Evolutionary conservation across 1,140 invertebrate genomes (phyloP), one percentile per base, ranked within the genome.

Genomic region (Popillia japonica): DNA sequence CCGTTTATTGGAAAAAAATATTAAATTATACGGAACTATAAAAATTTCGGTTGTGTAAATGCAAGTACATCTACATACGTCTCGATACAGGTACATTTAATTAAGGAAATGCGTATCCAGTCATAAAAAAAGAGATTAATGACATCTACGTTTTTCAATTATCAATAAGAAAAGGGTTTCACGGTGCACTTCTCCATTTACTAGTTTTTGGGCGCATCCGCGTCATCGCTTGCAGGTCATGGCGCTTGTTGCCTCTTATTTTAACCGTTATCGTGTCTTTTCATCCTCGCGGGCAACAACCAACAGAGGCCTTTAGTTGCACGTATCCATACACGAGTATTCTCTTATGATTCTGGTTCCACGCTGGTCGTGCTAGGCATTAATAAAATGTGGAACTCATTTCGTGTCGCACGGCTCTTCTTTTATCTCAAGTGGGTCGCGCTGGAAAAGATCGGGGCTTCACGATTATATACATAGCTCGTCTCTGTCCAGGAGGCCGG

Each of bases 341-440:
- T 55, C 17, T 55, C 48, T 55, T 55, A 55, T 34, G 27, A 55
- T 55, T 55, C 48, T 55, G 48, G 48, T 55, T 17, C 48, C 14
- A 6, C 11, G 27, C 14, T 14, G 14, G 48, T n/a, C 48, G 48
- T 55, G 48, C 48, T 22, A 68, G 61, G 61, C 61, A 68, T 27
- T 23, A 23, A 68, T 68, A 27, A 68, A 68, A 68, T 68, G 61
- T 68, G 61, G 61, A 68, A 68, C 61, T 68, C 61, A 68, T 68
- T 68, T 68, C 61, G 61, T 68, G 61, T 68, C 61, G 27, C 61
- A 68, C 61, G 61, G 27, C 22, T 68, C 61, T 64, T 27, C 61
- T 68, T 68, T 68, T 68, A 68, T 68, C 61, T 68, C 61, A 68
- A 68, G 61, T 68, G 61, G 61, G 61, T 68, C 61, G 61, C 61